These are phyloP conservation scores for Melanogrammus aeglefinus DNA, from an alignment of 2,797 vertebrate species.

Conservation along the genomic window DNA sequence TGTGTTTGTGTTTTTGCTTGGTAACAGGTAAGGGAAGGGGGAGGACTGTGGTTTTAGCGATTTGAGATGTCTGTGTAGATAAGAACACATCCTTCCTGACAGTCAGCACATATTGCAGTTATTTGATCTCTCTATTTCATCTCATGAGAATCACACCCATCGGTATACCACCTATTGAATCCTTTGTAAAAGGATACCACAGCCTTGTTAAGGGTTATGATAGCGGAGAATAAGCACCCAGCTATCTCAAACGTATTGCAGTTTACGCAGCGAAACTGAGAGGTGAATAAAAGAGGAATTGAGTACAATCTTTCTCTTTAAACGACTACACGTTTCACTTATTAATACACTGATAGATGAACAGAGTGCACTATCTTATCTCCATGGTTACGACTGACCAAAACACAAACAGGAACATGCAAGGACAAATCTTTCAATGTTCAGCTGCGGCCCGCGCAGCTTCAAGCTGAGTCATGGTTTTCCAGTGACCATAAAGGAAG, in stretches of 20 bases:
- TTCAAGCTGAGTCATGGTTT: neutral
- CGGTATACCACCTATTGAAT: neutral
- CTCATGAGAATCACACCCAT: neutral
- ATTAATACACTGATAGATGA: too few relatives aligned
- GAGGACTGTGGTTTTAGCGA: too few relatives aligned
- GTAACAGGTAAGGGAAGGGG: too few relatives aligned
- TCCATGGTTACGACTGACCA: neutral
- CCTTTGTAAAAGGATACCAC: neutral
- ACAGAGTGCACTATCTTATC: neutral
- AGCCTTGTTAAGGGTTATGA: neutral
- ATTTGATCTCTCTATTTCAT: neutral
- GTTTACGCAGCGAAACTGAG: neutral
- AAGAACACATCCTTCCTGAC: neutral
- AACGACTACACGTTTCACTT: neutral
- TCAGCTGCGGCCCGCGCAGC: neutral
- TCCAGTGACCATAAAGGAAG: neutral
- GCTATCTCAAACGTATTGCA: neutral
- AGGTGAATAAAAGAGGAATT: neutral
- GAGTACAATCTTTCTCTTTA: neutral
- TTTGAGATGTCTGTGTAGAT: neutral
- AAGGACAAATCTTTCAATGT: neutral
- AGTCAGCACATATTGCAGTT: neutral
- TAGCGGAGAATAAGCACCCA: neutral
- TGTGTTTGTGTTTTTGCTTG: neutral
- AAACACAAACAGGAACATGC: neutral